These are phyloP conservation scores for Acleris holmiana DNA, from an alignment of 2,888 invertebrate genomes.

Conservation along the genomic window DNA sequence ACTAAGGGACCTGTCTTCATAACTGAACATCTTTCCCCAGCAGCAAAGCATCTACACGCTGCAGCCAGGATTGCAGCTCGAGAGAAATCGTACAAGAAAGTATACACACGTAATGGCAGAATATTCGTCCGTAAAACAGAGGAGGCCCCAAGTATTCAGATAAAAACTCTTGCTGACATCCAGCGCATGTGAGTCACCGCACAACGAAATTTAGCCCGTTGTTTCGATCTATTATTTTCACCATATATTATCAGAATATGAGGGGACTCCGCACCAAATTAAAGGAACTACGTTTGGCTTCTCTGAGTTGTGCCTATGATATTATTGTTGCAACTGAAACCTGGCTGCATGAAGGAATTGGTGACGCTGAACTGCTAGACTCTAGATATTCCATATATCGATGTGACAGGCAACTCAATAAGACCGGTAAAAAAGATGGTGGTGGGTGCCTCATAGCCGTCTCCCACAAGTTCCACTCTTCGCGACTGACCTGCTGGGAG, in stretches of 20 bases:
- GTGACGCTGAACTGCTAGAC: background rate
- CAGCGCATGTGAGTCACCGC: background rate
- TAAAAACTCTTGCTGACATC: background rate
- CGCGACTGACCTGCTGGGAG: background rate
- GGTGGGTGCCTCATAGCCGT: background rate
- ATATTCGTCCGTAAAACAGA: background rate
- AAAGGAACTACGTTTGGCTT: background rate
- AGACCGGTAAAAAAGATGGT: background rate
- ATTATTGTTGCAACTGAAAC: conserved; percentile 1
- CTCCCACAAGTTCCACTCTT: background rate
- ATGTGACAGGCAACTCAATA: background rate
- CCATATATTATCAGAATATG: conserved; percentile 1
- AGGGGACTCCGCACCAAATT: background rate
- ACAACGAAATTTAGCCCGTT: background rate
- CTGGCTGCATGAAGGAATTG: background rate
- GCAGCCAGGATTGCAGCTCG: background rate
- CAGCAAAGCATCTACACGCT: background rate
- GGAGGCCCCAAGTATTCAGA: background rate
- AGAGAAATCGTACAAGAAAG: background rate
- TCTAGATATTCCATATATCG: background rate
- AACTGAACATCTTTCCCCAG: background rate
- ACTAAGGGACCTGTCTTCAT: background rate
- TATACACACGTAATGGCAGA: background rate
- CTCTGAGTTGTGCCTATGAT: background rate
- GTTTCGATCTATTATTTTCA: background rate